phyloP scores from a whole-genome alignment of 2,797 vertebrate genomes.

The Oreonectes daqikongensis region DNA sequence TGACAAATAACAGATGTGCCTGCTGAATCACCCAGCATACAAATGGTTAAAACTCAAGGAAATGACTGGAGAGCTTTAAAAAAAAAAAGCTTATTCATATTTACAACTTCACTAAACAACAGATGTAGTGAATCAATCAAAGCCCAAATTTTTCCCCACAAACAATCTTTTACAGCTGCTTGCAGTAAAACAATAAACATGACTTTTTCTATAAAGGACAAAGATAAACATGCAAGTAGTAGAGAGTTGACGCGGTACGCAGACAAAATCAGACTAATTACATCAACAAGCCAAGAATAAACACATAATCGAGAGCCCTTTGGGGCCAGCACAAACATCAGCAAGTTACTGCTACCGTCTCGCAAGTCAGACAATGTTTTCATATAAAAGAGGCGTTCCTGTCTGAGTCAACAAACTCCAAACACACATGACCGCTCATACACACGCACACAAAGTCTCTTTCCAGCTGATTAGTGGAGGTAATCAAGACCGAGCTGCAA shows the following conservation, averaged over 20 bases:
- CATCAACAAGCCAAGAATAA: conserved; percentile 21
- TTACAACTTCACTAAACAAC: not conserved
- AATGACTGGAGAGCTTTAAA: not conserved
- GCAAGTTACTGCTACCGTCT: conserved; percentile 7
- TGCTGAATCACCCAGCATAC: not conserved
- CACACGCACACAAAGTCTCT: conserved; percentile 27
- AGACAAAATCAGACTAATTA: conserved; percentile 5
- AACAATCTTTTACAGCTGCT: not conserved
- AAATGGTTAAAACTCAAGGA: not conserved
- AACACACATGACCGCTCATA: conserved; percentile 35
- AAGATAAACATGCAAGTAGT: not conserved
- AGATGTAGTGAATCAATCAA: not conserved
- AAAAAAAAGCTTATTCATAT: not conserved
- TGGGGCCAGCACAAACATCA: not conserved
- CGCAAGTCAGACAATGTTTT: conserved; percentile 12
- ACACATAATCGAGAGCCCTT: conserved; percentile 15
- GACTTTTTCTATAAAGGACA: not conserved
- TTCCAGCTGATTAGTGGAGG: conserved; percentile 48
- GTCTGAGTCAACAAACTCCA: conserved; percentile 24
- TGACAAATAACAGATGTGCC: conserved; percentile 31
- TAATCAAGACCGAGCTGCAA: conserved; percentile 53
- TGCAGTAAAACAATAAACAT: conserved; percentile 1
- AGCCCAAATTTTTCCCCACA: not conserved
- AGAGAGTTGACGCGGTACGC: not conserved
- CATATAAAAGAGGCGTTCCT: conserved; percentile 29